These are phyloP conservation scores for Ursus arctos DNA, from an alignment of 2,113 vertebrate species.

Conservation along the genomic window DNA sequence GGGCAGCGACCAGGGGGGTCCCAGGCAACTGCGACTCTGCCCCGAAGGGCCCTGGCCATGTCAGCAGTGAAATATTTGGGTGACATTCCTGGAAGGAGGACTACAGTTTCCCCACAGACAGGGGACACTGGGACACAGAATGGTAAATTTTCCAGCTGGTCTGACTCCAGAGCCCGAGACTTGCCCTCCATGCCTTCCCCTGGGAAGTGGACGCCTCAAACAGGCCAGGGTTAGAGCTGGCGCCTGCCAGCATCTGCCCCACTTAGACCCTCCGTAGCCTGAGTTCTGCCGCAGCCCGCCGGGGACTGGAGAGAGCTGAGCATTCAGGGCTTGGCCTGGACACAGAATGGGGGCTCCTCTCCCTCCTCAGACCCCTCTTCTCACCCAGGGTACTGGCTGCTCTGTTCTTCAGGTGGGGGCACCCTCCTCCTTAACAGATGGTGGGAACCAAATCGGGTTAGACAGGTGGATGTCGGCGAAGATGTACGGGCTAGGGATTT, in stretches of 20 bases:
- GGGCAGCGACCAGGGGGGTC: fast-evolving
- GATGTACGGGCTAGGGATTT: neutral
- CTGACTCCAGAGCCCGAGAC: neutral
- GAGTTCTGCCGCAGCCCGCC: neutral
- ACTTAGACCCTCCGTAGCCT: neutral
- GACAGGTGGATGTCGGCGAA: neutral
- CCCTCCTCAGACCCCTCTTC: neutral
- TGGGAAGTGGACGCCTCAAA: neutral
- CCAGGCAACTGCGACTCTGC: neutral
- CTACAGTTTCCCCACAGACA: neutral
- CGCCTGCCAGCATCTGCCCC: fast-evolving
- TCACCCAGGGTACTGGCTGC: neutral
- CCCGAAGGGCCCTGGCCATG: neutral
- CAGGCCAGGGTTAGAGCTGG: fast-evolving
- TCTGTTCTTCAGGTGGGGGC: neutral
- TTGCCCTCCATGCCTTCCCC: neutral
- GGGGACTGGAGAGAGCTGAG: neutral
- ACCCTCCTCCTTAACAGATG: neutral
- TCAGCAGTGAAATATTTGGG: neutral
- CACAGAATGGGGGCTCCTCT: neutral
- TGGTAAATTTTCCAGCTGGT: neutral
- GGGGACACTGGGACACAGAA: neutral
- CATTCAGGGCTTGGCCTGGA: neutral
- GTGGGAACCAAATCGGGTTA: neutral
- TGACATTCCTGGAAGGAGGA: neutral